Evolutionary conservation across 1,140 invertebrate genomes (phyloP).

Genomic region (Drosophila trapezifrons): DNA sequence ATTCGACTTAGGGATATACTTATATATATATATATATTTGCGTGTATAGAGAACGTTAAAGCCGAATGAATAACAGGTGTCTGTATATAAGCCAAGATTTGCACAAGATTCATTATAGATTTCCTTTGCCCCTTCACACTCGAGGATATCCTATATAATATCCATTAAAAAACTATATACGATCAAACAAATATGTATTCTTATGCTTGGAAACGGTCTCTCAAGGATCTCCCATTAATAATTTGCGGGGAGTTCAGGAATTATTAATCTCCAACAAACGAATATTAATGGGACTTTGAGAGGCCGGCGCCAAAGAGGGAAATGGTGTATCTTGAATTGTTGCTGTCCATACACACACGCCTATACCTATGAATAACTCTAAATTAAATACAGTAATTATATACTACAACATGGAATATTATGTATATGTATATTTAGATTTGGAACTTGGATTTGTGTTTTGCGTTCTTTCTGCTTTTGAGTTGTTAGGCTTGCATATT

Average conservation of each 20-base stretch:
- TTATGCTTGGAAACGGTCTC: constrained; percentile 8
- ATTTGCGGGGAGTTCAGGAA: constrained; percentile 16
- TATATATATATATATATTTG: constrained; percentile 38
- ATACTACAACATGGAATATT: constrained; percentile 30
- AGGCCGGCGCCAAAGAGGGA: constrained; percentile 11
- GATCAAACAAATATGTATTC: constrained; percentile 25
- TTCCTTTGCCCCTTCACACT: constrained; percentile 25
- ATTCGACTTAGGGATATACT: constrained; percentile 50
- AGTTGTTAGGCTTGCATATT: constrained; percentile 38
- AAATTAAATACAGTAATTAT: constrained; percentile 46
- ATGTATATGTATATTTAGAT: constrained; percentile 53
- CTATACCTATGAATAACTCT: constrained; percentile 39
- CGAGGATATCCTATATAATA: constrained; percentile 16
- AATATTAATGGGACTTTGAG: constrained; percentile 10
- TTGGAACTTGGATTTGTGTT: constrained; percentile 59
- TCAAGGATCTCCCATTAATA: background rate
- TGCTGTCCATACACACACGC: constrained; percentile 74
- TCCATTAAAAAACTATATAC: constrained; percentile 17
- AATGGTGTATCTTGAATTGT: constrained; percentile 72
- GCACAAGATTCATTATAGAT: constrained; percentile 37
- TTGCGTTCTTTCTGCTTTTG: constrained; percentile 43
- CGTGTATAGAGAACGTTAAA: constrained; percentile 21
- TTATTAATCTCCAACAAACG: constrained; percentile 2
- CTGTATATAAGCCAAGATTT: constrained; percentile 32
- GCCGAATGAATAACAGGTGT: constrained; percentile 29